These are phyloP conservation scores for Heteromyza rotundicornis DNA, from an alignment of 2,888 invertebrate species.

Conservation along the genomic window DNA sequence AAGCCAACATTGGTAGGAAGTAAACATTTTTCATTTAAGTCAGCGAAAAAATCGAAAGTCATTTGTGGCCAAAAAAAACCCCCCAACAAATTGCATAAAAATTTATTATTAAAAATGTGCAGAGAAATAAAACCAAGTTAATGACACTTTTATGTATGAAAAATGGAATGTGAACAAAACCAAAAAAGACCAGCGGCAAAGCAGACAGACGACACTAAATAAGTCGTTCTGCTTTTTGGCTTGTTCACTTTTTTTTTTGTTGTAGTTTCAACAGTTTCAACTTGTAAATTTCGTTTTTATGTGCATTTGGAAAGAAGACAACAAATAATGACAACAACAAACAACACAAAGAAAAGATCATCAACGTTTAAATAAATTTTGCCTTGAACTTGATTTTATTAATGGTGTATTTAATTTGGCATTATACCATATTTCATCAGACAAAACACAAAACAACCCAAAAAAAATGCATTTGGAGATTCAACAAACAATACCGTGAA, in stretches of 20 bases:
- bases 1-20: too few relatives aligned
- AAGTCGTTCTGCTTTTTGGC: neutral
- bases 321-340: neutral
- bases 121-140: conserved; percentile 6
- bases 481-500: neutral
- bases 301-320: conserved; percentile 4
- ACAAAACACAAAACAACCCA: neutral
- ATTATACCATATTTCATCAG: conserved; percentile 12
- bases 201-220: neutral
- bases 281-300: conserved; percentile 8
- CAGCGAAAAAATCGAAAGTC: too few relatives aligned
- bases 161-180: neutral
- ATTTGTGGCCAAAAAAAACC: neutral
- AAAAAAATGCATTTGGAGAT: neutral
- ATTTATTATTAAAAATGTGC: too few relatives aligned
- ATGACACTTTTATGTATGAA: neutral
- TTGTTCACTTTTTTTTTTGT: neutral
- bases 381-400: conserved; percentile 25
- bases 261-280: neutral
- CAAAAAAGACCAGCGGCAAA: neutral
- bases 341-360: neutral
- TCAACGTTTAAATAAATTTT: conserved; percentile 14
- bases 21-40: too few relatives aligned
- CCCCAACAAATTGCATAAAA: neutral
- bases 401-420: conserved; percentile 13